A percentile compares a stretch with the other conserved stretches of the same genome.
phyloP scores from a whole-genome alignment of 2,888 invertebrate genomes.

The Horisme vitalbata region DNA sequence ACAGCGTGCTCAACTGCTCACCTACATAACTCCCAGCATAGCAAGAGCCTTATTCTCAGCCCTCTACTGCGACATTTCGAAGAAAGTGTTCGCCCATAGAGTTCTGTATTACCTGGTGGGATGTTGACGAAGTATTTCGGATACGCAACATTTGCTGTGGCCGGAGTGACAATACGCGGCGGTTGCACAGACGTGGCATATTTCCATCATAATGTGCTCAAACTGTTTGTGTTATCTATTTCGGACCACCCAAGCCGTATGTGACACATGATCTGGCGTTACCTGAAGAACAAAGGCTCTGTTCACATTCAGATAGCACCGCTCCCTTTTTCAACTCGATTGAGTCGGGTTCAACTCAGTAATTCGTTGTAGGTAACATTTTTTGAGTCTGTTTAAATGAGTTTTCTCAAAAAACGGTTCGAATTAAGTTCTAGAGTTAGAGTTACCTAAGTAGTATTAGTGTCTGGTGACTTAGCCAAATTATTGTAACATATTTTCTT shows the following conservation, averaged over 20 bases:
- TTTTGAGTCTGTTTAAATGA: no score
- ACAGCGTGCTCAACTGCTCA: slow-evolving; percentile 48
- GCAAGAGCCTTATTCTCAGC: slow-evolving; percentile 35
- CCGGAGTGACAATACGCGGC: slow-evolving; percentile 60
- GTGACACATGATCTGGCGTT: slow-evolving; percentile 70
- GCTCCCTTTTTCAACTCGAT: slow-evolving; percentile 38
- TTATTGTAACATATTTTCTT: no score
- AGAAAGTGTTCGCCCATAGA: slow-evolving; percentile 5
- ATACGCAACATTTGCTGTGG: slow-evolving; percentile 67
- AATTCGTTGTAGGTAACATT: no score
- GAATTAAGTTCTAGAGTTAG: no score
- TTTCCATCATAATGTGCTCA: slow-evolving; percentile 79
- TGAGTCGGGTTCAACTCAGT: slow-evolving; percentile 32
- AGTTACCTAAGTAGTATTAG: no score
- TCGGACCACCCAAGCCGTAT: slow-evolving; percentile 70
- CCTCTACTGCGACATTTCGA: neutral
- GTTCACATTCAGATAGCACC: slow-evolving; percentile 56
- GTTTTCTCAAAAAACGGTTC: no score
- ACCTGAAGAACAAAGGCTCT: slow-evolving; percentile 70
- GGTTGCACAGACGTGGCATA: slow-evolving; percentile 58
- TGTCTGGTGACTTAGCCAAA: no score
- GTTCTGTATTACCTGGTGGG: slow-evolving; percentile 23
- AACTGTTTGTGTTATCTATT: slow-evolving; percentile 75
- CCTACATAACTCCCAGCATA: slow-evolving; percentile 43
- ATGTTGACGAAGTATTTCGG: slow-evolving; percentile 12